Conservation (phyloP, 2,888 invertebrate genomes). For the Tanytarsus gracilentus region DNA sequence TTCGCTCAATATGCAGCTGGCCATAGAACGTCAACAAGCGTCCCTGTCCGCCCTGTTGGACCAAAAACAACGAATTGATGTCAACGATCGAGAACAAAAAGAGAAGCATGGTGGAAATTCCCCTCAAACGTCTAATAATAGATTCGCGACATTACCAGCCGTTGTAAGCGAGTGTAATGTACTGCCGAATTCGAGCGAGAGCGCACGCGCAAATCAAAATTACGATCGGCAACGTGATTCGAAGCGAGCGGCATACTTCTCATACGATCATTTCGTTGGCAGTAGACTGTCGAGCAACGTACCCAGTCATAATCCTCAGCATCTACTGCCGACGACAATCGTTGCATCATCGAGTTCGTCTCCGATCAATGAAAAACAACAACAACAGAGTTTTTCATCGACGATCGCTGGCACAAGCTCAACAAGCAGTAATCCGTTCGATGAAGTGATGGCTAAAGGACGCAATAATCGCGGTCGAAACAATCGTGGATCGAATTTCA, state of each 20-base stretch:
- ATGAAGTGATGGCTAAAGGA: conserved; percentile 23
- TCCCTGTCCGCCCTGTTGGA: conserved; percentile 3
- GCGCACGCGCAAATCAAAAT: conserved; percentile 23
- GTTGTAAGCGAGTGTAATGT: conserved; percentile 14
- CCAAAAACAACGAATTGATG: conserved; percentile 11
- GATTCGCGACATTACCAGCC: neutral
- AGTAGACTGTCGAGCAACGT: neutral
- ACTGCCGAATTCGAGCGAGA: neutral
- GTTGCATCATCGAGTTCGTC: conserved; percentile 19
- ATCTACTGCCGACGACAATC: neutral
- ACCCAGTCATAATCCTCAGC: neutral
- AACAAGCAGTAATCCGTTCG: neutral
- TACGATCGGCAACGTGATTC: conserved; percentile 22
- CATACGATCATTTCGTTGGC: neutral
- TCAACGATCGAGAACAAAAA: conserved; percentile 13
- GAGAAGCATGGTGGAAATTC: neutral
- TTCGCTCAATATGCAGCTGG: conserved; percentile 17
- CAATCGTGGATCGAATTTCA: neutral
- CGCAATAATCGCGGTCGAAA: conserved; percentile 18
- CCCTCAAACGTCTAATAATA: neutral
- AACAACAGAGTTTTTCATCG: neutral
- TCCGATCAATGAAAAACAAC: neutral
- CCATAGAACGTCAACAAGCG: conserved; percentile 14
- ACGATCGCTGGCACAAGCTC: neutral
- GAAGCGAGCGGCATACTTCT: neutral